Percentiles rank a stretch among this genome's conserved stretches.
phyloP scores from a whole-genome alignment of 1,140 invertebrate genomes.

The Halyomorpha halys region DNA sequence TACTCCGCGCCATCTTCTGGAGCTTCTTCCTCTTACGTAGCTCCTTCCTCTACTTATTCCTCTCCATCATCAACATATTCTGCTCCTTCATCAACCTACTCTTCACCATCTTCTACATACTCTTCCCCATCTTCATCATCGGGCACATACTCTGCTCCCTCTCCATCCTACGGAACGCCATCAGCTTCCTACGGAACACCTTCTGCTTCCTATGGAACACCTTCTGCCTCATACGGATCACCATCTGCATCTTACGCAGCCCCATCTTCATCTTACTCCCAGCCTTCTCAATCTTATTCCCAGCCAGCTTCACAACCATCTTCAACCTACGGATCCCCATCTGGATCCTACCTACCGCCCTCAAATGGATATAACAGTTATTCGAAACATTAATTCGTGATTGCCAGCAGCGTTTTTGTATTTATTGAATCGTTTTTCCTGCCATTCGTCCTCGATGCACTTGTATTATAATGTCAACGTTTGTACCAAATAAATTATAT shows the following conservation, averaged over 20 bases:
- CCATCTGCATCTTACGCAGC: background rate
- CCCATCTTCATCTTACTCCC: background rate
- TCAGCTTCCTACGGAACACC: background rate
- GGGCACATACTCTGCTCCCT: background rate
- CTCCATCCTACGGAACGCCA: background rate
- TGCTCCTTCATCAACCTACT: background rate
- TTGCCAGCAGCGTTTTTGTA: background rate
- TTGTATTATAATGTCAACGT: background rate
- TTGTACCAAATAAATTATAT: conserved; percentile 6
- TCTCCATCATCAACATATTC: background rate
- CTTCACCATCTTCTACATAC: background rate
- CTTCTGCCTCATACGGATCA: background rate
- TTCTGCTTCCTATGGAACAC: background rate
- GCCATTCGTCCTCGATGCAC: background rate
- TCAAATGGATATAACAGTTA: background rate
- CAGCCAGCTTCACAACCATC: background rate
- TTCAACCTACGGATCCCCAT: background rate
- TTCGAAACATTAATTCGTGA: background rate
- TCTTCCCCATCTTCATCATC: background rate
- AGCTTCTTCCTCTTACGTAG: background rate
- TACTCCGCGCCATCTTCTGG: background rate
- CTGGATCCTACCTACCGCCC: background rate
- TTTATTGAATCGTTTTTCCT: background rate
- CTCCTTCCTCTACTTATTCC: background rate
- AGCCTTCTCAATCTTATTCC: background rate